phyloP scores from a whole-genome alignment of 2,888 invertebrate species.

The Troides helena region DNA sequence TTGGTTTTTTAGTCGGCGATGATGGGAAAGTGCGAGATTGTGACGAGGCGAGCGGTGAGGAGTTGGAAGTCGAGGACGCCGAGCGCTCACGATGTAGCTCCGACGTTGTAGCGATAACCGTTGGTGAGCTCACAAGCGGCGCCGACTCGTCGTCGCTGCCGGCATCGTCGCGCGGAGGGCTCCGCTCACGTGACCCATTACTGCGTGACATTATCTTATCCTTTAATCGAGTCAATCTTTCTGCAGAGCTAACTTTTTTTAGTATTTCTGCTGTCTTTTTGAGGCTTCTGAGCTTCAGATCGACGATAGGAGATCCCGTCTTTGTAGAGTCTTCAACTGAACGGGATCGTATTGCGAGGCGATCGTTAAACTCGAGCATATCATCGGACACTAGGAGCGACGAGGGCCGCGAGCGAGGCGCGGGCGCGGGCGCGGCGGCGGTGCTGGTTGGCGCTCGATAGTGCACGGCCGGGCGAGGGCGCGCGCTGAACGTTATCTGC shows the following conservation, averaged over 20 bases:
- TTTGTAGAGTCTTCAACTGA: conserved; percentile 67
- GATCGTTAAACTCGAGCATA: conserved; percentile 40
- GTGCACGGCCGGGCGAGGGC: conserved; percentile 40
- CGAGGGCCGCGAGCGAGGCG: conserved; percentile 51
- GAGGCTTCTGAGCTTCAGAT: conserved; percentile 57
- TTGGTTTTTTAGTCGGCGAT: conserved; percentile 33
- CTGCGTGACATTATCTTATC: conserved; percentile 63
- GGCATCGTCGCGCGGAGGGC: conserved; percentile 55
- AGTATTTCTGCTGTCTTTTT: conserved; percentile 63
- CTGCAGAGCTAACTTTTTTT: conserved; percentile 66
- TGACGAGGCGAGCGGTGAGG: conserved; percentile 37
- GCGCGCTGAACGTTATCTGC: conserved; percentile 71
- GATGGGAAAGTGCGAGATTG: conserved; percentile 32
- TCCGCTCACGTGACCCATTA: conserved; percentile 62
- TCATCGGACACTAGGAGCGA: conserved; percentile 59
- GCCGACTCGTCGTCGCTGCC: conserved; percentile 85
- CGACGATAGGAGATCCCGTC: conserved; percentile 51
- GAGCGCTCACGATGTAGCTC: conserved; percentile 23
- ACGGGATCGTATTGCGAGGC: conserved; percentile 54
- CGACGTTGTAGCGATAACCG: conserved; percentile 37
- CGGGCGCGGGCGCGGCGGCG: conserved; percentile 37
- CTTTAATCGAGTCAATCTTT: conserved; percentile 61
- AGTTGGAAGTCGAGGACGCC: conserved; percentile 33
- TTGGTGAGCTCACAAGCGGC: conserved; percentile 78
- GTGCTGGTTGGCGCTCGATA: conserved; percentile 35